Base-by-base conservation (phyloP, 2,797 vertebrate genomes). In the Melanotaenia maccullochi region DNA sequence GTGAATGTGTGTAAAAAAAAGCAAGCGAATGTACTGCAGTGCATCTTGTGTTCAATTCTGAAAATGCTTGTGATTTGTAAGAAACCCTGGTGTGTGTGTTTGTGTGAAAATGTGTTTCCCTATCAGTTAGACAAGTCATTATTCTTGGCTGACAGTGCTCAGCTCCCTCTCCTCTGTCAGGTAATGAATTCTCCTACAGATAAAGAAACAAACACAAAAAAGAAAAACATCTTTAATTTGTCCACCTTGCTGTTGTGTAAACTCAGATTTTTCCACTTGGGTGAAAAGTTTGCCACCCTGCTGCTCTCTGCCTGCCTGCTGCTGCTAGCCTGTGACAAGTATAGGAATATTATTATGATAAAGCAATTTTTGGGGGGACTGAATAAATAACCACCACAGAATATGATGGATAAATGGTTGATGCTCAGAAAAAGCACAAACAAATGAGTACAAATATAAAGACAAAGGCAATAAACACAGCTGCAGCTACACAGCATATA, bases 121-220 rank as follows among this genome's bases (percentile, higher is more conserved):
- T 84, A 85, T 85, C 67, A 84, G 86, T 87, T 85, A 88, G 90
- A 92, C 93, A 87, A 85, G 84, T 89, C 88, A 93, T 93, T 92
- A 92, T 88, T 93, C 90, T 92, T 87, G 73, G 83, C 87, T 93
- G 93, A 93, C 89, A 91, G 90, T 87, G 73, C 76, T 81, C 82
- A 89, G 85, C 85, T 90, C 85, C 57, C 7, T 85, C 85, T 90
- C 86, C 85, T 90, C 82, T 86, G 83, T 90, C 87, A 90, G 90
- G 91, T 91, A 90, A 94, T 93, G 89, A 91, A 93, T 92, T 92
- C 87, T 87, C 83, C 74, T 71, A 71, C 89, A 92, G 93, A 94
- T 94, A 89, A 94, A 93, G 91, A 91, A 93, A 93, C 89, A 91
- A 93, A 93, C 93, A 52, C 49, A 40, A 20, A 44, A 93, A 83